A percentile compares a stretch with the other conserved stretches of the same genome.
Conservation (phyloP, 2,888 invertebrate species). For the Nasonia oneida region DNA sequence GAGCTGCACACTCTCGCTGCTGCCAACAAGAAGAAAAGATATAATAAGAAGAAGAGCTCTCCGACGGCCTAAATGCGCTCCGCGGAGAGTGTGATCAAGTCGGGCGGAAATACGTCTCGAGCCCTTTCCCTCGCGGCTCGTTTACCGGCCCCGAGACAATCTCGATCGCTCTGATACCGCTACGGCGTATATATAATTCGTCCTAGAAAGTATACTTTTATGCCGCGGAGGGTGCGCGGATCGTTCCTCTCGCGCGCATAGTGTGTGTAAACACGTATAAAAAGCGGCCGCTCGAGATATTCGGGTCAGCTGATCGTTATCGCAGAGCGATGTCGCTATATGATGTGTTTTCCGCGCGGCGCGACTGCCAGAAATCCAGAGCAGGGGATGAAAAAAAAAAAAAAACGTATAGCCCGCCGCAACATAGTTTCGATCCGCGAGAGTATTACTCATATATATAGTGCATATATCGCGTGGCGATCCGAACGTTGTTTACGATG, state of each 20-base stretch:
- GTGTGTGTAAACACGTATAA: too few relatives aligned
- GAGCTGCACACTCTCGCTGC: neutral
- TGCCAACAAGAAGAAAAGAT: constrained; percentile 10
- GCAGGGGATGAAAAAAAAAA: too few relatives aligned
- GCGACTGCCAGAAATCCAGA: too few relatives aligned
- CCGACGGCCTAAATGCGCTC: neutral
- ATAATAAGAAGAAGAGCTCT: neutral
- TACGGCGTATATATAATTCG: too few relatives aligned
- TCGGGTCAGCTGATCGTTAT: constrained; percentile 39
- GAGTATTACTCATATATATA: neutral
- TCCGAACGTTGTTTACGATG: constrained; percentile 45
- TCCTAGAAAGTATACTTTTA: too few relatives aligned
- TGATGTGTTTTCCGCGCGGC: too few relatives aligned
- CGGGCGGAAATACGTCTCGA: neutral
- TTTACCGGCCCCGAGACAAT: neutral
- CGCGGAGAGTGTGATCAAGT: constrained; percentile 3
- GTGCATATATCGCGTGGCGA: neutral
- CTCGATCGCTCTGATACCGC: neutral
- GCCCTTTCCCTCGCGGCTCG: neutral
- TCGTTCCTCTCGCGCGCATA: neutral
- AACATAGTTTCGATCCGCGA: neutral
- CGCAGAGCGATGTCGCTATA: neutral
- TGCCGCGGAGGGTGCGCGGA: too few relatives aligned
- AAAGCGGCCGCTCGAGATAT: constrained; percentile 5
- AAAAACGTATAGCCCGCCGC: neutral